Base-by-base conservation (phyloP, 2,797 vertebrate species). In the Silurus lanzhouensis region DNA sequence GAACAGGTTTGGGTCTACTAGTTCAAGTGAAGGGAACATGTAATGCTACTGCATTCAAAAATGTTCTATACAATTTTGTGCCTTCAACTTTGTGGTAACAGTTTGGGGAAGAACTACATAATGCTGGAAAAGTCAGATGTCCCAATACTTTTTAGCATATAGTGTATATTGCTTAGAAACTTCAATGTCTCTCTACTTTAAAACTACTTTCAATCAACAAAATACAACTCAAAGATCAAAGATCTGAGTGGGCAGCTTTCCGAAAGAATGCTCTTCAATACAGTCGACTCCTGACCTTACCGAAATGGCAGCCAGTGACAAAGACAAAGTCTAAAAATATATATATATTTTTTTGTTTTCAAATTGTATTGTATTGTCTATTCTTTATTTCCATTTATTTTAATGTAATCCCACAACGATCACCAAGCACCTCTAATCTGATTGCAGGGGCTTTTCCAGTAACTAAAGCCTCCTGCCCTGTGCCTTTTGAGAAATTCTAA, bases 391-490 rank as follows among this genome's bases (percentile, higher is more conserved):
- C 25, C 77, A 57, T 84, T 44, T 6, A 31, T 58, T 58, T 84
- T 8, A 25, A 17, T 46, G 10, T 58, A 63, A 84, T 70, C 63
- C 52, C 64, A 84, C 14, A 67, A 60, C 12, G 1, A 60, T 31
- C 22, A 71, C 57, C 78, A 31, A 52, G 17, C 61, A 20, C n/a
- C 67, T 72, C 46, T 83, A 86, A 83, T 63, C 44, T 63, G 67
- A 63, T 80, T 83, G 44, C 81, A 38, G 55, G 9, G 31, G 68
- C 38, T 55, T 77, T 78, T 83, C 66, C 58, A 38, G 31, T 68
- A 68, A 75, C 71, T n/a, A 46, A 85, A 76, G 19, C 77, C 25
- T 60, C 68, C 63, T 85, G 44, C 44, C 38, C 38, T 1, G 5
- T 44, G 70, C 46, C 48, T 79, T 86, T 79, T 55, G 22, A 25